These are phyloP conservation scores for Bovichtus variegatus DNA, from an alignment of 2,797 vertebrate species.

Conservation along the genomic window DNA sequence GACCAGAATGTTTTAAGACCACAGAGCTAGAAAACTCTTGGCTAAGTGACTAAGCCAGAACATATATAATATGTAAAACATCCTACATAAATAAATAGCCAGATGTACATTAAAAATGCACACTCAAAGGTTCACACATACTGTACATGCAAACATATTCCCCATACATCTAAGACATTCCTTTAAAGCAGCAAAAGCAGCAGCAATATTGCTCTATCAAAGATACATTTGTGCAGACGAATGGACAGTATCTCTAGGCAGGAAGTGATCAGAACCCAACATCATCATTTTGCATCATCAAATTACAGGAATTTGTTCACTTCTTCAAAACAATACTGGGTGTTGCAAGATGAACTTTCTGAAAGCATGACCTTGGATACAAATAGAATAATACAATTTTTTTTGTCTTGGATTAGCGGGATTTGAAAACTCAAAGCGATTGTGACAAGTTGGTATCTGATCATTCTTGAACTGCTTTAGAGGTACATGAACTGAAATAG, in stretches of 20 bases:
- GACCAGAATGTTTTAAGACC: conserved; percentile 42
- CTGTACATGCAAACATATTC: conserved; percentile 25
- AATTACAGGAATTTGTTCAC: neutral
- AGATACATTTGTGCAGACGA: neutral
- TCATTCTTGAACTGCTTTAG: neutral
- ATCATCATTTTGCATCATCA: neutral
- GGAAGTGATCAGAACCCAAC: neutral
- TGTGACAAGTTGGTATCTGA: neutral
- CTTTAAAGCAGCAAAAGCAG: conserved; percentile 25
- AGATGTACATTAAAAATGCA: conserved; percentile 2
- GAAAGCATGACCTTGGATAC: neutral
- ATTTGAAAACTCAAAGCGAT: neutral
- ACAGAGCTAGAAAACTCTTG: neutral
- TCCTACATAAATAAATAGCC: neutral
- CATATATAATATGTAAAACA: neutral
- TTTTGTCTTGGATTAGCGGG: too few species aligned
- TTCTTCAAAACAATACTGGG: neutral
- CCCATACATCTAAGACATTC: neutral
- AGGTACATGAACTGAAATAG: conserved; percentile 1
- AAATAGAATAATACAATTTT: neutral
- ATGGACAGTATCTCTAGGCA: neutral
- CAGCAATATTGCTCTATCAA: neutral
- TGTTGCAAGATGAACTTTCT: neutral
- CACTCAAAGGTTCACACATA: neutral
- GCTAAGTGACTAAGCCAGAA: conserved; percentile 3